phyloP scores from a whole-genome alignment of 2,888 invertebrate genomes.

The Drosophila bunnanda region DNA sequence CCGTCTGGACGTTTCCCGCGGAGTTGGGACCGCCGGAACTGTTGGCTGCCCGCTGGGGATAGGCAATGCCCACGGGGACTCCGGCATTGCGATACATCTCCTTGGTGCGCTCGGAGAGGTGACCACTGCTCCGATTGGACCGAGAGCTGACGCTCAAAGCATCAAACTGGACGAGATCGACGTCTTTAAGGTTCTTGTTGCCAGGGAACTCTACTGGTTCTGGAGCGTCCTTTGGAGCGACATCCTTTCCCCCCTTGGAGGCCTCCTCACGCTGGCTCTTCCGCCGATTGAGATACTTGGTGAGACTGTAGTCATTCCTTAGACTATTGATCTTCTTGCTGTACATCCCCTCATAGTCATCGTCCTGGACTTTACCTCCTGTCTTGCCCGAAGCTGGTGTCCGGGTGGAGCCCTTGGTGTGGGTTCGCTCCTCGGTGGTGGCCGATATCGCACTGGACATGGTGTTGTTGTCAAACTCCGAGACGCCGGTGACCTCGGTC shows the following conservation, averaged over 20 bases:
- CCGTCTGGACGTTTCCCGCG: slow-evolving; percentile 81
- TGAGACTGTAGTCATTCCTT: slow-evolving; percentile 82
- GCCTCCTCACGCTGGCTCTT: slow-evolving; percentile 69
- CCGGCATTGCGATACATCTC: slow-evolving; percentile 83
- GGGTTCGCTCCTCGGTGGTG: slow-evolving; percentile 42
- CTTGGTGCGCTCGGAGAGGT: slow-evolving; percentile 83
- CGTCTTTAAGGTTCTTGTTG: slow-evolving; percentile 67
- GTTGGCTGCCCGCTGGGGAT: slow-evolving; percentile 79
- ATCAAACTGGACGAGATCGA: slow-evolving; percentile 82
- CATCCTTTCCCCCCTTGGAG: slow-evolving; percentile 32
- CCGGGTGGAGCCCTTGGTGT: slow-evolving; percentile 12
- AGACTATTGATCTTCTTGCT: slow-evolving; percentile 81
- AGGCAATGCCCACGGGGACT: slow-evolving; percentile 83
- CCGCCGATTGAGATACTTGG: slow-evolving; percentile 82
- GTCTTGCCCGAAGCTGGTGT: not conserved
- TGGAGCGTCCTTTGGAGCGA: slow-evolving; percentile 36
- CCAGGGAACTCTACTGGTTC: slow-evolving; percentile 54
- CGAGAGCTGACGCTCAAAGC: slow-evolving; percentile 83
- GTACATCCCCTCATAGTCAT: slow-evolving; percentile 77
- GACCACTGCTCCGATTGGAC: slow-evolving; percentile 83
- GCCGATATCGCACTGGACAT: slow-evolving; percentile 73
- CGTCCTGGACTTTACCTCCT: slow-evolving; percentile 36
- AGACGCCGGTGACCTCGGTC: slow-evolving; percentile 84
- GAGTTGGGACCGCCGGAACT: slow-evolving; percentile 50
- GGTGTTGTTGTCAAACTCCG: slow-evolving; percentile 79